Base-by-base conservation (phyloP, 2,113 vertebrate genomes). In the Myocastor coypus region DNA sequence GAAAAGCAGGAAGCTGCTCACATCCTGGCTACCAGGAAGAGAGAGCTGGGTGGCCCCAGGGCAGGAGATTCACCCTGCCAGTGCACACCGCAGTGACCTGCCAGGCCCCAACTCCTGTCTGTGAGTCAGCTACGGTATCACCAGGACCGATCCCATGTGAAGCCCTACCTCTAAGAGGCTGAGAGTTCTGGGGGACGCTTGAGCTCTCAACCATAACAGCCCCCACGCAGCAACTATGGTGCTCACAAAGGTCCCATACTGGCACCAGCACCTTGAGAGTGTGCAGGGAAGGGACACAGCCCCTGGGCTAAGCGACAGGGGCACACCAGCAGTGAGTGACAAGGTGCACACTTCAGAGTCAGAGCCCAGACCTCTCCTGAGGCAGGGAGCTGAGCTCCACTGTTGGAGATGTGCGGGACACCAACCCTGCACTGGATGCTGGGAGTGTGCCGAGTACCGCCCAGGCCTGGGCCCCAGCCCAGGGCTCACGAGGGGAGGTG, bases 261-360 rank as follows among this genome's bases (percentile, higher is more conserved):
- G 3, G 57, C 40, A n/a, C n/a, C 34, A 10, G n/a, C 9, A 7
- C 30, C 16, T 40, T 6, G 1, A 2, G 4, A 66, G 50, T 0
- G 3, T 7, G 11, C 0, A 2, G 16, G 0, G 8, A 4, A 7
- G 34, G 50, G 20, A 4, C 61, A 20, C 59, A 2, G 17, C 17
- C 0, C n/a, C 0, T 0, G 6, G 64, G 59, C 22, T 37, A 52
- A 32, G 37, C 5, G 57, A 8, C 0, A 7, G 0, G 3, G 6
- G 24, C 0, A 22, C 5, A 0, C 4, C 55, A 19, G 4, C 14
- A 4, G 3, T 7, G 16, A 34, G 3, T 4, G 2, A 3, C 1
- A 34, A 37, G 0, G 0, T 13, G 1, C 13, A 1, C 75, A n/a
- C n/a, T 17, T 40, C 22, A 22, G 88, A 77, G 14, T 3, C n/a